Conservation (phyloP, 2,113 vertebrate species). For the Capreolus pygargus region DNA sequence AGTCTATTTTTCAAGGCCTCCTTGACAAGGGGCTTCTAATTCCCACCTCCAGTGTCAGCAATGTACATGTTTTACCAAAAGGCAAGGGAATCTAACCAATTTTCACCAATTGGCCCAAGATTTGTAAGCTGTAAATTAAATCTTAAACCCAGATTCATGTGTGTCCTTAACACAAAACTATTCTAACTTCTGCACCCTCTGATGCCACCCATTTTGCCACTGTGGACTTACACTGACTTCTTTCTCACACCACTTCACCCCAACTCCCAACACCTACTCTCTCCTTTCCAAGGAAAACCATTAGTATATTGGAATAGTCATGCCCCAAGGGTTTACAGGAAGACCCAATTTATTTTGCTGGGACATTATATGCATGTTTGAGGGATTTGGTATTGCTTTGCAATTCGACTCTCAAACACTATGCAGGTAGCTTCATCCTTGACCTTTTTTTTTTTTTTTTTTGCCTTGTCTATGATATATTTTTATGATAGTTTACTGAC, state of each 20-base stretch:
- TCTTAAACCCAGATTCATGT: not conserved
- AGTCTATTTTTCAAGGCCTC: not conserved
- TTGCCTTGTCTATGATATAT: not conserved
- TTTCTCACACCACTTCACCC: not conserved
- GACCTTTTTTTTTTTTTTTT: not conserved
- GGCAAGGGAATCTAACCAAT: not conserved
- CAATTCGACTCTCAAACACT: not conserved
- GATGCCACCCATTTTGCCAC: not conserved
- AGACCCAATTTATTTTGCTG: not conserved
- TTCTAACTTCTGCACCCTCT: not conserved
- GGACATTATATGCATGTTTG: not conserved
- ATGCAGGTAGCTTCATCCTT: not conserved
- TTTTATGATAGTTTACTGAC: not conserved
- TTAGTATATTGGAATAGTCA: not conserved
- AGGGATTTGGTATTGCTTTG: not conserved
- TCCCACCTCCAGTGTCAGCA: not conserved
- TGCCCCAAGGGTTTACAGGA: rapidly evolving
- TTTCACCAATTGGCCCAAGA: not conserved
- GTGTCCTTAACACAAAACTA: not conserved
- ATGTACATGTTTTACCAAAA: not conserved
- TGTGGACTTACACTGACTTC: not conserved
- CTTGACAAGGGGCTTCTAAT: not conserved
- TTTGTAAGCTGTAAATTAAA: not conserved
- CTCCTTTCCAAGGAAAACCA: not conserved
- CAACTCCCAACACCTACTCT: not conserved